phyloP scores from a whole-genome alignment of 2,797 vertebrate species.

The Sorex maritimensis region DNA sequence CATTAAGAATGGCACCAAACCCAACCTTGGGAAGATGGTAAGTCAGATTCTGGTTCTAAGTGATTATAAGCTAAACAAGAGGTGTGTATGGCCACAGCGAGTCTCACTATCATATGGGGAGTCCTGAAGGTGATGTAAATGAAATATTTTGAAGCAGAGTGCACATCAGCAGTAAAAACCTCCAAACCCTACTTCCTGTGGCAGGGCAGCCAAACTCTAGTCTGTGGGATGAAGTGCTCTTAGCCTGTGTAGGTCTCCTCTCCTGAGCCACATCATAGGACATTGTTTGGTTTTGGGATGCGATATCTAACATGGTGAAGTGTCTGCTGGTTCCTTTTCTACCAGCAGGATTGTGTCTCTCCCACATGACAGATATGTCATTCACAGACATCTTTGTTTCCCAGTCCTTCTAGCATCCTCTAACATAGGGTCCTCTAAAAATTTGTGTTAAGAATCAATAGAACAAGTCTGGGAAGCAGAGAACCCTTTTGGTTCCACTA shows the following conservation, averaged over 20 bases:
- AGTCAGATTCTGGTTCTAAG: not conserved
- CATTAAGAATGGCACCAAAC: not conserved
- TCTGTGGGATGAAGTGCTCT: not conserved
- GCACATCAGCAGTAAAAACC: not conserved
- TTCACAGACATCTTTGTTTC: not conserved
- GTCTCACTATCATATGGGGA: not conserved
- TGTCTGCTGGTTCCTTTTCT: not conserved
- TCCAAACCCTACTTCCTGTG: not conserved
- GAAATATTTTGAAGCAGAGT: conserved; percentile 3
- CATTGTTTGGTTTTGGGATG: not conserved
- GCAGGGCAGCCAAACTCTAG: not conserved
- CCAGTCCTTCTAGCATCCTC: conserved; percentile 30
- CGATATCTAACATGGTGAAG: not conserved
- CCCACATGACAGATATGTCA: not conserved
- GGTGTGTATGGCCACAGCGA: not conserved
- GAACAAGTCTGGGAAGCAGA: not conserved
- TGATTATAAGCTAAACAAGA: not conserved
- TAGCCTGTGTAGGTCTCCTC: not conserved
- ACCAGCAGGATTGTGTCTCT: not conserved
- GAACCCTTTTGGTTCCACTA: not conserved
- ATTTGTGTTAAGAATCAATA: conserved; percentile 40
- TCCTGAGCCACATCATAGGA: not conserved
- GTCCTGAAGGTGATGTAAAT: not conserved
- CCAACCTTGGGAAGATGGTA: not conserved
- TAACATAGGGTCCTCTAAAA: not conserved